Percentiles rank a stretch among this genome's conserved stretches.
Evolutionary conservation across 1,140 invertebrate species (phyloP).

Genomic region (Diplogasteroides magnus): DNA sequence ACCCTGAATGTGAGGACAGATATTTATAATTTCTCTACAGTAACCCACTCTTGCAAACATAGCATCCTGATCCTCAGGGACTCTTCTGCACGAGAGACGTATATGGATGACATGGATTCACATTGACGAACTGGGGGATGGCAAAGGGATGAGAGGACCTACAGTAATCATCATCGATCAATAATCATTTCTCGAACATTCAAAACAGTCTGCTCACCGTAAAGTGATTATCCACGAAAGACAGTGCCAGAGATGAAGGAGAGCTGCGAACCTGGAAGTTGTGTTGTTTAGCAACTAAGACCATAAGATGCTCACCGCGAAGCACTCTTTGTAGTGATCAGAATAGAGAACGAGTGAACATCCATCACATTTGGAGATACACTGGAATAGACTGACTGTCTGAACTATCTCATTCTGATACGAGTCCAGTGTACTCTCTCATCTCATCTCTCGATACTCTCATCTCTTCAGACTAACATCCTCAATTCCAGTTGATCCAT

Average conservation of each 20-base stretch:
- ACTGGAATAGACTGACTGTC: background rate
- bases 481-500: background rate
- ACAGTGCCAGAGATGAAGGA: background rate
- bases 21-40: no score
- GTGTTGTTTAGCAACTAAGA: no score
- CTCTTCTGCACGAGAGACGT: background rate
- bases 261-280: background rate
- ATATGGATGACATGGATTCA: background rate
- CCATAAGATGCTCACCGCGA: no score
- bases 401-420: no score
- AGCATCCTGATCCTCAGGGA: background rate
- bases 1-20: no score
- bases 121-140: background rate
- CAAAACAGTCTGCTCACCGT: background rate
- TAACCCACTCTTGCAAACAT: no score
- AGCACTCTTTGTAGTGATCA: background rate
- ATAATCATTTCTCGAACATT: background rate
- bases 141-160: background rate
- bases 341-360: background rate
- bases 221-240: background rate
- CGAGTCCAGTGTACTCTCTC: no score
- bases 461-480: no score
- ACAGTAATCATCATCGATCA: background rate
- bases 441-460: no score
- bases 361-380: background rate